Conservation (phyloP, 2,888 invertebrate genomes). For the Bimastos eiseni region DNA sequence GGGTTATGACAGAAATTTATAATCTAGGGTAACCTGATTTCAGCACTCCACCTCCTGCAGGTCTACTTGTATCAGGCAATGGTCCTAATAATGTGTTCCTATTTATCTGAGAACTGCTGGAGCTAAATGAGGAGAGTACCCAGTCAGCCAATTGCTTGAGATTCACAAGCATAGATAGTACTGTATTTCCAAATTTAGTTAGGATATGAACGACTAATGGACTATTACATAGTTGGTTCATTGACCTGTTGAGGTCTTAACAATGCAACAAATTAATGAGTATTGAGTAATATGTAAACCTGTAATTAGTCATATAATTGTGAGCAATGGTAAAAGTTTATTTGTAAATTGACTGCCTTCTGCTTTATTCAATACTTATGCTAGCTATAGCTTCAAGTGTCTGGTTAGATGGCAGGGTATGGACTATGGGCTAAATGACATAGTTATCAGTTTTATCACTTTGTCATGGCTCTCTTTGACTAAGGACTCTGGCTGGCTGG, state of each 20-base stretch:
- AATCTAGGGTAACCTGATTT: neutral
- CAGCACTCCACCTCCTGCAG: neutral
- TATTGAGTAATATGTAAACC: neutral
- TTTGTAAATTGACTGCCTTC: neutral
- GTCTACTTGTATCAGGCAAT: neutral
- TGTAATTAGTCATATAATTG: neutral
- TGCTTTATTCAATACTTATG: neutral
- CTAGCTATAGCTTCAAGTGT: neutral
- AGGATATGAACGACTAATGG: neutral
- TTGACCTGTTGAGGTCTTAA: neutral
- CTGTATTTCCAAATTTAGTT: neutral
- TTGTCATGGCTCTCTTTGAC: no score
- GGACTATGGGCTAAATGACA: neutral
- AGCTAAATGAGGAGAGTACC: neutral
- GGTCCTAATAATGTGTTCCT: neutral
- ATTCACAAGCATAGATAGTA: neutral
- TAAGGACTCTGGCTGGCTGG: no score
- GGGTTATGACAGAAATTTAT: no score
- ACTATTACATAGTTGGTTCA: no score
- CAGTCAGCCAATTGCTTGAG: neutral
- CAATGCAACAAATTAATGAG: neutral
- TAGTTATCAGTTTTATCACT: neutral
- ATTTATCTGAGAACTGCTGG: neutral
- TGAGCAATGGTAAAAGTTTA: neutral
- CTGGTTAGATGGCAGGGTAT: neutral